Conservation (phyloP, 2,797 vertebrate species). For the Spatula clypeata region DNA sequence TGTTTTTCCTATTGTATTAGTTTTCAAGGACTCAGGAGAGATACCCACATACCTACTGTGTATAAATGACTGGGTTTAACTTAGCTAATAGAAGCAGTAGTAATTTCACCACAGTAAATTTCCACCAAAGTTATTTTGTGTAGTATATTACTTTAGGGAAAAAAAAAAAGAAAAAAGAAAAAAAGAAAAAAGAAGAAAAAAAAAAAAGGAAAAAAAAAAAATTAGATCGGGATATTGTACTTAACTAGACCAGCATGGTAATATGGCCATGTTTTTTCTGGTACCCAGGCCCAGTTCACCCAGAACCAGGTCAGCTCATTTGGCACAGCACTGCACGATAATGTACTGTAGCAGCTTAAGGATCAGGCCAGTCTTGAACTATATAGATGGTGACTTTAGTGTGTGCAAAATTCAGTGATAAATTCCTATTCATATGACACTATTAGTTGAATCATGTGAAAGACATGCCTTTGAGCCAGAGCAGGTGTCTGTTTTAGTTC, state of each 20-base stretch:
- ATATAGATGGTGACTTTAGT: neutral
- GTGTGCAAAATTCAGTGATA: slow-evolving; percentile 40
- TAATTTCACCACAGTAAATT: neutral
- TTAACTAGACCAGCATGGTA: neutral
- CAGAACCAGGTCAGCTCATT: neutral
- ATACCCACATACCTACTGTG: neutral
- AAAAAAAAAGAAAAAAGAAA: no score
- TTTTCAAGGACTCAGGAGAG: neutral
- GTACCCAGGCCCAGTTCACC: neutral
- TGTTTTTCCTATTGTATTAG: neutral
- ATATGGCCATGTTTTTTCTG: neutral
- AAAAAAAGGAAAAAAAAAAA: neutral
- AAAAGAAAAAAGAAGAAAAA: no score
- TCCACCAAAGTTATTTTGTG: neutral
- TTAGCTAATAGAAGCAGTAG: neutral
- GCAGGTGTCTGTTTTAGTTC: slow-evolving; percentile 38
- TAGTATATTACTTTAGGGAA: neutral
- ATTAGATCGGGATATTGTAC: neutral
- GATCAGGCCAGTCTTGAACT: neutral
- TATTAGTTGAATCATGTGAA: slow-evolving; percentile 11
- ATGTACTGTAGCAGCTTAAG: neutral
- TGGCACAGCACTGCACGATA: neutral
- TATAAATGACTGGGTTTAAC: neutral
- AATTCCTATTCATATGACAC: slow-evolving; percentile 25
- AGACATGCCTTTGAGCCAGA: neutral